Base-by-base conservation (phyloP, 1,140 invertebrate species). In the Diachasmimorpha longicaudata region DNA sequence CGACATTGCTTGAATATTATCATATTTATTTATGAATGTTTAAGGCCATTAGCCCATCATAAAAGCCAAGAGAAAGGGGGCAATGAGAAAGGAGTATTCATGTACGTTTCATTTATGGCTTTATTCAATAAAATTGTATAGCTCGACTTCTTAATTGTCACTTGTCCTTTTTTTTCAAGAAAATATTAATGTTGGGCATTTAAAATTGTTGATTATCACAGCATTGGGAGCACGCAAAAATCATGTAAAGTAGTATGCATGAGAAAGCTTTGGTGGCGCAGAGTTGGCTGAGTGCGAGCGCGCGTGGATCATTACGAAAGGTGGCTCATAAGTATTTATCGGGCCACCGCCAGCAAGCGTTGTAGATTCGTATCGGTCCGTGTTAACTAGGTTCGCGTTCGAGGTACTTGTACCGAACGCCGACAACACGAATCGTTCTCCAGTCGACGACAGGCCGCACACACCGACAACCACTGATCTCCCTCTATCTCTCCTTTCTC, bases 251-350 rank as follows among this genome's bases (percentile, higher is more conserved):
- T 42, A 42, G 39, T 11, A 42, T 42, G n/a, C 58, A 68, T 74
- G 63, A 55, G 19, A 21, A 10, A 48, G 13, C 14, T 21, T n/a
- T 55, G 23, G 55, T 19, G 36, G 68, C 37, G 36, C n/a, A 42
- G 39, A 42, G 39, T 42, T 42, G 9, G 39, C 9, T 42, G 39
- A 42, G 39, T 36, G 75, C 73, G 68, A 66, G 68, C 39, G 63
- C 42, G 13, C 21, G 19, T 31, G 71, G n/a, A 79, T 76, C 78
- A 79, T 74, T 76, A 79, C 75, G 72, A 79, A 75, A 77, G 76
- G 75, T 76, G 76, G 79, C 75, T 82, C 80, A 80, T 80, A 79
- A 82, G 78, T 82, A 79, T 81, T 82, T 80, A 78, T 78, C 75
- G 77, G 77, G 77, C 58, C 81, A 79, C 46, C 73, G 80, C 36